These are phyloP conservation scores for Diorhabda sublineata DNA, from an alignment of 1,140 invertebrate species.

Conservation along the genomic window DNA sequence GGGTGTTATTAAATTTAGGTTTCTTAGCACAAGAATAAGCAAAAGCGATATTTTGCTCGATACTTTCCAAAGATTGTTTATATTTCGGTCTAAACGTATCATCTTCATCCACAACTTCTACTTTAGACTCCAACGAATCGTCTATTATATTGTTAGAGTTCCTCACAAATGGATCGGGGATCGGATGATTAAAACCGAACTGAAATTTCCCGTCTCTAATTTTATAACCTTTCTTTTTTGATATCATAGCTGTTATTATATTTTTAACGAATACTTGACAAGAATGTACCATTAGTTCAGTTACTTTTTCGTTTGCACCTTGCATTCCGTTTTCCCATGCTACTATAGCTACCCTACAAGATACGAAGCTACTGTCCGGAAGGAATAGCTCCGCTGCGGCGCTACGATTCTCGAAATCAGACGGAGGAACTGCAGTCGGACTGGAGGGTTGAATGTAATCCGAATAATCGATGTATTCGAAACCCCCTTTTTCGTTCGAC, in stretches of 20 bases:
- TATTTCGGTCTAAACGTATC: constrained; percentile 37
- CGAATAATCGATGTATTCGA: constrained; percentile 27
- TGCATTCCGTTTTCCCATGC: constrained; percentile 43
- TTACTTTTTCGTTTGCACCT: constrained; percentile 37
- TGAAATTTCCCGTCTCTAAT: constrained; percentile 52
- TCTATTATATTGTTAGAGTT: constrained; percentile 47
- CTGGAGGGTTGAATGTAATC: constrained; percentile 37
- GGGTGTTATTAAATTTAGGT: constrained; percentile 20
- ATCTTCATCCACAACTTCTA: constrained; percentile 35
- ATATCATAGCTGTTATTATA: constrained; percentile 53
- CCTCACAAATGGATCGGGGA: constrained; percentile 54
- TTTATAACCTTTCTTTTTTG: constrained; percentile 52
- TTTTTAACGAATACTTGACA: constrained; percentile 52
- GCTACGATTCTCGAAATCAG: constrained; percentile 35
- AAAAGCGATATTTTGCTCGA: constrained; percentile 41
- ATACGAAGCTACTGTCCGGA: constrained; percentile 39
- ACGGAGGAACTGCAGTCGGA: constrained; percentile 28
- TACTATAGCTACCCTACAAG: constrained; percentile 35
- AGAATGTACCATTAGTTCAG: constrained; percentile 37
- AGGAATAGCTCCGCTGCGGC: constrained; percentile 40
- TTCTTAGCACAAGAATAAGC: constrained; percentile 38
- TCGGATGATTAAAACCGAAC: constrained; percentile 52
- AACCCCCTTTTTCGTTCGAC: constrained; percentile 29
- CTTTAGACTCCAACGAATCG: constrained; percentile 34
- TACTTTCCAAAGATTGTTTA: constrained; percentile 36